Evolutionary conservation across 2,113 vertebrate genomes (phyloP), one percentile per base, ranked within the genome.

Genomic region (Pseudorasbora parva): DNA sequence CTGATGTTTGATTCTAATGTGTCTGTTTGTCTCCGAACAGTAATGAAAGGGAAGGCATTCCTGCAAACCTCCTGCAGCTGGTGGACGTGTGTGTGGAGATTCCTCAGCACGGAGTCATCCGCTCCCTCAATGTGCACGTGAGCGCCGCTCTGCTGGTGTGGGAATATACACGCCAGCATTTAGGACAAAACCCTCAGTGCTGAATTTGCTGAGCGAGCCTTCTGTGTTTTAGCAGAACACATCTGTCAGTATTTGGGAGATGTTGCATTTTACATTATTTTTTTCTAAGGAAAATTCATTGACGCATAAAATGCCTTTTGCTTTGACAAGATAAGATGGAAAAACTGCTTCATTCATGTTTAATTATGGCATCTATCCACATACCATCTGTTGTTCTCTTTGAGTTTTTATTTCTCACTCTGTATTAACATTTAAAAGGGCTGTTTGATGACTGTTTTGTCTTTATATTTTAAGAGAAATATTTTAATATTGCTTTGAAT

Each of bases 71-170:
- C 64, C 96, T 99, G 77, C 97, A 96, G 82, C 94, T 97, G 51
- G 81, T 99, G 87, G 98, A 99, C 0, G 95, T 97, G 4, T 99
- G 98, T 5, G 97, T 99, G 90, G 97, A 99, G 92, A 98, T 99
- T 82, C 98, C 97, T 30, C 98, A 99, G 78, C 96, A 94, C 84
- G 98, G 97, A 0, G 92, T 99, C 85, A 96, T 95, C 57, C 97
- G 98, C 12, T 99, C 98, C 0, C 97, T 99, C 82, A 99, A 98
- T 0, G 98, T 99, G 30, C 98, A 99, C 0, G 98, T 99, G 75
- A 99, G 97, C 0, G 98, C 97, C 4, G 97, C 98, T n/a, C 93
- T 99, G 88, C 94, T 99, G 79, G 94, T 98, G 45, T 99, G 97
- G 97, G 97, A 99, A 57, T 99, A 99, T 64, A 98, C 96, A 0